Percentiles rank a stretch among this genome's conserved stretches.
Conservation (phyloP, 2,888 invertebrate species). For the Ennomos quercinarius region DNA sequence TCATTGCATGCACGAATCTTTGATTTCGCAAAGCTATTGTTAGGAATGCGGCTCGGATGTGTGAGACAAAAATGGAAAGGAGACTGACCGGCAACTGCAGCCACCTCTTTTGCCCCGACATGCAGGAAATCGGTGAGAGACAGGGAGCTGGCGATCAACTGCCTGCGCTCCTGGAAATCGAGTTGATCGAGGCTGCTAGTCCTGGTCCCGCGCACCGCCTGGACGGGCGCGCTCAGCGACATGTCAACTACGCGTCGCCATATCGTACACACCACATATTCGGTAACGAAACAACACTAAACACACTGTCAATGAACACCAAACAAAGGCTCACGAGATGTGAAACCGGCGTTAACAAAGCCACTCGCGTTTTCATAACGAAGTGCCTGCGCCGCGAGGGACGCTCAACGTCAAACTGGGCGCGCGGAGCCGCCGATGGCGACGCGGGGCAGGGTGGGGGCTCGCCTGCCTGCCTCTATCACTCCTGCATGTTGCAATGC, state of each 20-base stretch:
- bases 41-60: constrained; percentile 62
- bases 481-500: constrained; percentile 79
- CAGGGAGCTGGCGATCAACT: constrained; percentile 94
- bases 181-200: constrained; percentile 95
- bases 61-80: constrained; percentile 55
- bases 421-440: constrained; percentile 57
- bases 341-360: constrained; percentile 58
- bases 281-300: constrained; percentile 64
- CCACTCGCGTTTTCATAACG: constrained; percentile 59
- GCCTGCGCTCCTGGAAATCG: constrained; percentile 96
- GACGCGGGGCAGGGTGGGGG: constrained; percentile 74
- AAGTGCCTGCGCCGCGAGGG: constrained; percentile 77
- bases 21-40: constrained; percentile 76
- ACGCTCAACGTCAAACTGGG: constrained; percentile 82
- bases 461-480: constrained; percentile 68
- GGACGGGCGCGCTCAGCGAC: constrained; percentile 83
- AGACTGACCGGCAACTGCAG: constrained; percentile 81
- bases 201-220: constrained; percentile 84
- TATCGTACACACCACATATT: constrained; percentile 67
- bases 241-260: constrained; percentile 82
- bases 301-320: constrained; percentile 66
- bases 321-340: constrained; percentile 74
- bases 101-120: constrained; percentile 87
- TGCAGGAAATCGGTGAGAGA: constrained; percentile 94
- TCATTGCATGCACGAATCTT: constrained; percentile 57